A percentile compares a stretch with the other conserved stretches of the same genome.
Conservation (phyloP, 2,888 invertebrate genomes). For the Willowsia nigromaculata region DNA sequence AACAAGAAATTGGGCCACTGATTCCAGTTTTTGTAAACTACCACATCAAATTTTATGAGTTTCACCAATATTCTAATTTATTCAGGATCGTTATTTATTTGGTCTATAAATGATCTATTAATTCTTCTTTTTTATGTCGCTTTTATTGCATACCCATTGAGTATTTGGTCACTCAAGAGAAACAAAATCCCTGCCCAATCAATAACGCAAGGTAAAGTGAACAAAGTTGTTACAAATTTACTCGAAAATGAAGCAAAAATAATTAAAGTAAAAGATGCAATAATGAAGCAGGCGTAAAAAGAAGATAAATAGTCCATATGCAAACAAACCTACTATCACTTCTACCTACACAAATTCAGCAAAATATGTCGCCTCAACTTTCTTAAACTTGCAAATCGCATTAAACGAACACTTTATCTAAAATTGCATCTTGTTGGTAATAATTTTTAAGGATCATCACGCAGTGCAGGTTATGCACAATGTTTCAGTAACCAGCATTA, state of each 20-base stretch:
- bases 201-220: too few species aligned
- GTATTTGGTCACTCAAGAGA: too few species aligned
- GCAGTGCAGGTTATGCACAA: not conserved
- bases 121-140: too few species aligned
- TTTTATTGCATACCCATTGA: too few species aligned
- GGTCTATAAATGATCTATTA: too few species aligned
- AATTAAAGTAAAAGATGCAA: too few species aligned
- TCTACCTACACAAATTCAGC: not conserved
- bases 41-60: not conserved
- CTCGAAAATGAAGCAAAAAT: too few species aligned
- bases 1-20: conserved; percentile 17
- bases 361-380: not conserved
- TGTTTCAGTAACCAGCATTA: not conserved
- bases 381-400: conserved; percentile 15
- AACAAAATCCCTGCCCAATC: too few species aligned
- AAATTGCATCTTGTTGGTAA: conserved; percentile 42
- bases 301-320: too few species aligned
- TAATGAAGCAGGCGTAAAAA: too few species aligned
- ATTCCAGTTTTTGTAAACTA: conserved; percentile 15
- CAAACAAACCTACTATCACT: not conserved
- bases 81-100: not conserved
- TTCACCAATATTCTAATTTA: not conserved
- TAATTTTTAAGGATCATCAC: not conserved
- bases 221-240: too few species aligned
- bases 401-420: conserved; percentile 30